phyloP scores from a whole-genome alignment of 2,113 vertebrate genomes.

The Scomber colias region DNA sequence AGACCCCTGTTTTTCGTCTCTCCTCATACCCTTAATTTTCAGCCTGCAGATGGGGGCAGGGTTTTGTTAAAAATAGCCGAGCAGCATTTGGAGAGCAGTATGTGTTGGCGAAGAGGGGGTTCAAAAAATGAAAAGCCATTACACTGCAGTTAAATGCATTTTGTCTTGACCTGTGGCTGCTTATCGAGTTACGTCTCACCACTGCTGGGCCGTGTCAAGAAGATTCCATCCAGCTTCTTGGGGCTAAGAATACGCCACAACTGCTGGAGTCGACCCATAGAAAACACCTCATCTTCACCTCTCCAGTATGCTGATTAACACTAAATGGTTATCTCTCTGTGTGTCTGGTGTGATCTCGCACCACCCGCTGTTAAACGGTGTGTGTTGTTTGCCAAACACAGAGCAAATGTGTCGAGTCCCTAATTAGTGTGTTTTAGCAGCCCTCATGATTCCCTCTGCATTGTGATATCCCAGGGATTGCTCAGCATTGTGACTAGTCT shows the following conservation, averaged over 20 bases:
- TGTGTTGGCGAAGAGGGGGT: conserved; percentile 27
- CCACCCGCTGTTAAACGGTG: conserved; percentile 74
- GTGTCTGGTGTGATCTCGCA: conserved; percentile 67
- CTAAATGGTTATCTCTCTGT: conserved; percentile 70
- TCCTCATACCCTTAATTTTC: conserved; percentile 47
- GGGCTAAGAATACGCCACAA: conserved; percentile 42
- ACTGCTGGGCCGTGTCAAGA: conserved; percentile 14
- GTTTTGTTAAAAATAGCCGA: conserved; percentile 71
- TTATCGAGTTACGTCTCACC: conserved; percentile 52
- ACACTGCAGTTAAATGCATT: conserved; percentile 60
- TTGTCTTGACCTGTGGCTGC: conserved; percentile 54
- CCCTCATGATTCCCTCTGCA: conserved; percentile 71
- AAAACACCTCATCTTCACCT: conserved; percentile 51
- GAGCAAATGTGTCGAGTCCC: conserved; percentile 71
- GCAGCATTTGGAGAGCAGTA: conserved; percentile 14
- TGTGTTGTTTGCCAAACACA: conserved; percentile 79
- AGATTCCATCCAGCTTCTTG: conserved; percentile 24
- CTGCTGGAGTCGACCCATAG: conserved; percentile 27
- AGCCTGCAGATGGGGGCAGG: conserved; percentile 45
- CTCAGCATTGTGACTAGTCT: conserved; percentile 81
- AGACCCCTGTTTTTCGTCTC: conserved; percentile 54
- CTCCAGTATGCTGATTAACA: conserved; percentile 51
- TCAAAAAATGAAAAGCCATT: conserved; percentile 54
- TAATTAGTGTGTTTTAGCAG: conserved; percentile 74
- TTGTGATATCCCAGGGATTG: conserved; percentile 73